phyloP scores from a whole-genome alignment of 2,888 invertebrate species.

The Acrocera orbiculus region DNA sequence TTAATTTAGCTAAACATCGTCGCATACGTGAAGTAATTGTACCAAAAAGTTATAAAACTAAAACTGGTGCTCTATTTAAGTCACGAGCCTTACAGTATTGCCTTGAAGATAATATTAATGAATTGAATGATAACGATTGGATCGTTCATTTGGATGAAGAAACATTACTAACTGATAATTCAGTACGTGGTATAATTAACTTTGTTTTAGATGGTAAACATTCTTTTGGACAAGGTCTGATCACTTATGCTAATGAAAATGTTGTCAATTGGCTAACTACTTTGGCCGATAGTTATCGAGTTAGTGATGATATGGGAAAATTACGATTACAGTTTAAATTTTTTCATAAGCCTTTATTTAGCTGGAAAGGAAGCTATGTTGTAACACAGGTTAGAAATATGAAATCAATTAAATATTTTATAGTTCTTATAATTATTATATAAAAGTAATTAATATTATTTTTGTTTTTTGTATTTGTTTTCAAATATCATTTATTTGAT shows the following conservation, averaged over 20 bases:
- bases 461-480: too few relatives aligned
- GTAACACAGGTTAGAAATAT: constrained; percentile 67
- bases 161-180: constrained; percentile 82
- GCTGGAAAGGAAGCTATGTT: constrained; percentile 97
- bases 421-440: too few relatives aligned
- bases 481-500: too few relatives aligned
- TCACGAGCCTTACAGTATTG: constrained; percentile 91
- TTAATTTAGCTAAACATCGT: constrained; percentile 58
- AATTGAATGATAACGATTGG: constrained; percentile 78
- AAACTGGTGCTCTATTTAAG: constrained; percentile 84
- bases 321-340: constrained; percentile 77
- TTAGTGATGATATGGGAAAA: constrained; percentile 97
- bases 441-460: too few relatives aligned
- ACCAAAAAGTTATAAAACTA: constrained; percentile 69
- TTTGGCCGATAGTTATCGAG: constrained; percentile 85
- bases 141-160: constrained; percentile 96
- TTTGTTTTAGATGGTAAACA: constrained; percentile 89
- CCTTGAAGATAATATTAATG: constrained; percentile 75
- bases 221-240: constrained; percentile 89
- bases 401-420: too few relatives aligned
- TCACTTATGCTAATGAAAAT: constrained; percentile 91
- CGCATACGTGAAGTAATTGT: constrained; percentile 78
- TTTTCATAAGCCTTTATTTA: constrained; percentile 89
- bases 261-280: constrained; percentile 96
- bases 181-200: constrained; percentile 76